Conservation (phyloP, 2,113 vertebrate genomes). For the Pipa parva region DNA sequence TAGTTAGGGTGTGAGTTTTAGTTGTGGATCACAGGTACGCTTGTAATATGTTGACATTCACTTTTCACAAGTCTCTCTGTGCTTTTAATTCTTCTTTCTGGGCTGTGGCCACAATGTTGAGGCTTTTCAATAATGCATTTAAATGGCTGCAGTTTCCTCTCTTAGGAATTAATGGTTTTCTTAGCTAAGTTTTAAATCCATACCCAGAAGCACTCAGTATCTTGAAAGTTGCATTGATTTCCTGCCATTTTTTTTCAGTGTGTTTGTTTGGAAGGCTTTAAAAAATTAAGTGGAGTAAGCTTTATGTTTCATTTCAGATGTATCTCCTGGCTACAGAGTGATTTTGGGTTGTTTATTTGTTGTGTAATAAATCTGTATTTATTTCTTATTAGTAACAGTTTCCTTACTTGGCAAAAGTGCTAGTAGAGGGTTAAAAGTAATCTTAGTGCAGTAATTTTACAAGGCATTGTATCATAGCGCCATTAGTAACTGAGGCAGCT, state of each 20-base stretch:
- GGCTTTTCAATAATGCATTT: conserved; percentile 3
- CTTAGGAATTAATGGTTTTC: conserved; percentile 32
- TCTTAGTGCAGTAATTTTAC: not conserved
- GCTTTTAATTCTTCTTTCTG: not conserved
- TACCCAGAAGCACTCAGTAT: not conserved
- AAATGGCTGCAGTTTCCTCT: conserved; percentile 22
- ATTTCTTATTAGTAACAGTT: conserved; percentile 32
- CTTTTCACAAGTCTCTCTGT: not conserved
- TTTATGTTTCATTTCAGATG: conserved; percentile 16
- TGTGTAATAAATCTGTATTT: conserved; percentile 22
- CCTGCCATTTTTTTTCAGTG: conserved; percentile 8
- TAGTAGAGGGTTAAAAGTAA: conserved; percentile 10
- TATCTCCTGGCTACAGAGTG: conserved; percentile 2
- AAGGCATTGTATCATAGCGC: conserved; percentile 15
- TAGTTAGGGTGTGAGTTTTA: not conserved
- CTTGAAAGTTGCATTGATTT: conserved; percentile 12
- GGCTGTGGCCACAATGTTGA: not conserved
- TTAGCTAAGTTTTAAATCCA: conserved; percentile 8
- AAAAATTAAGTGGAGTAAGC: conserved; percentile 9
- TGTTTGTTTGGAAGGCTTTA: conserved; percentile 40
- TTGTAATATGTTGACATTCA: not conserved
- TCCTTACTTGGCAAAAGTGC: conserved; percentile 19
- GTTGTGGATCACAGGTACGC: not conserved
- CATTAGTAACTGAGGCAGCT: conserved; percentile 17
- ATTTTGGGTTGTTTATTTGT: conserved; percentile 6